A percentile compares a stretch with the other conserved stretches of the same genome.
Conservation (phyloP, 2,888 invertebrate species). For the Aphrophora alni region DNA sequence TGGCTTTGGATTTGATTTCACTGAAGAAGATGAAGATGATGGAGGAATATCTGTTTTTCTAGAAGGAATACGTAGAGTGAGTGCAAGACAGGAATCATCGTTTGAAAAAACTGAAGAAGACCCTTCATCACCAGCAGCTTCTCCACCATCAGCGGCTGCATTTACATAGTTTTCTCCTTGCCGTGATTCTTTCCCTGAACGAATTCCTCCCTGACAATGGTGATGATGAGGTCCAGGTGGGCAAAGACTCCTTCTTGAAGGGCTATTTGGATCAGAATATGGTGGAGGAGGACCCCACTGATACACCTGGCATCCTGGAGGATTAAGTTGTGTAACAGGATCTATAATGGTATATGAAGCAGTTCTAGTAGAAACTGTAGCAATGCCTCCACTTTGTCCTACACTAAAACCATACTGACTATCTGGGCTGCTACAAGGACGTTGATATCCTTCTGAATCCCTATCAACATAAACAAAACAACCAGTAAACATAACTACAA, state of each 20-base stretch:
- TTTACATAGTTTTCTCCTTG: neutral
- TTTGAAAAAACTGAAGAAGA: neutral
- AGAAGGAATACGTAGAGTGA: constrained; percentile 14
- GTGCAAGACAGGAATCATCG: constrained; percentile 6
- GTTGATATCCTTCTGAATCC: constrained; percentile 60
- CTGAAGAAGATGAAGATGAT: constrained; percentile 22
- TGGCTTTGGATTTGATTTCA: neutral
- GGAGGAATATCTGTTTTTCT: constrained; percentile 12
- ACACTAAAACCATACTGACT: constrained; percentile 75
- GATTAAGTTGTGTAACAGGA: constrained; percentile 48
- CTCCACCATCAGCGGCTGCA: neutral
- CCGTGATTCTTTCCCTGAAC: neutral
- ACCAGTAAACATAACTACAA: no score
- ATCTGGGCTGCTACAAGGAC: constrained; percentile 71
- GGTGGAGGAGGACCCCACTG: constrained; percentile 91
- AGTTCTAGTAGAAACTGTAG: constrained; percentile 45
- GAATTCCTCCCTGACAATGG: constrained; percentile 15
- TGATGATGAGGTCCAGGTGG: constrained; percentile 32
- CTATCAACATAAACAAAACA: constrained; percentile 38
- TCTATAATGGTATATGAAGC: constrained; percentile 53
- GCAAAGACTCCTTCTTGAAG: constrained; percentile 37
- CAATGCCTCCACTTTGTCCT: constrained; percentile 49
- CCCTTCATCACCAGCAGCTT: neutral
- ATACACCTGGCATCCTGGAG: constrained; percentile 50
- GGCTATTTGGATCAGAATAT: constrained; percentile 60